Percentiles rank a stretch among this genome's conserved stretches.
Conservation (phyloP, 2,797 vertebrate genomes). For the Catamblyrhynchus diadema region DNA sequence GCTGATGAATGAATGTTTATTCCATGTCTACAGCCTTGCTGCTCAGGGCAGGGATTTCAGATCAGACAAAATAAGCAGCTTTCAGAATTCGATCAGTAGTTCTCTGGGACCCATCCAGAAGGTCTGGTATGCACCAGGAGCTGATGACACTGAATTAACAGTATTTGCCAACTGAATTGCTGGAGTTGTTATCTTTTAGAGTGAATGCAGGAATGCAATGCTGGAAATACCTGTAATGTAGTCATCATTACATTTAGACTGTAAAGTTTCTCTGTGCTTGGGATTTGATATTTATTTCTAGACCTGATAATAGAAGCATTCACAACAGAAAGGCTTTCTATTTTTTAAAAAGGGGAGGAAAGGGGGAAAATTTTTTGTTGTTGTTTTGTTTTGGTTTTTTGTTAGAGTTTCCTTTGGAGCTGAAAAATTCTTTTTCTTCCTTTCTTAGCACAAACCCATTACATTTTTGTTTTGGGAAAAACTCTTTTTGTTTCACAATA, state of each 20-base stretch:
- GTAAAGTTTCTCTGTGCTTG: background rate
- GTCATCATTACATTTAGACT: background rate
- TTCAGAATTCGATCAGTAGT: background rate
- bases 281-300: background rate
- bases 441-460: background rate
- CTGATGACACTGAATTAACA: background rate
- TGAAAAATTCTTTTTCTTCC: background rate
- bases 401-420: background rate
- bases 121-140: background rate
- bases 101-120: background rate
- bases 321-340: background rate
- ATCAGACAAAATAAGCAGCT: background rate
- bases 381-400: background rate
- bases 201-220: background rate
- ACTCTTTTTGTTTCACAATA: background rate
- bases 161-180: background rate
- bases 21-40: background rate
- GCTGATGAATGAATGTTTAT: background rate
- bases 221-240: background rate
- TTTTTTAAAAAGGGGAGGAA: background rate
- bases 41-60: background rate
- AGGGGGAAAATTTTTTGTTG: background rate
- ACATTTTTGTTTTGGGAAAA: background rate
- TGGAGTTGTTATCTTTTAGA: rapidly evolving
- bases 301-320: background rate